Conservation (phyloP, 2,888 invertebrate genomes). For the Fissipunctia ypsillon region DNA sequence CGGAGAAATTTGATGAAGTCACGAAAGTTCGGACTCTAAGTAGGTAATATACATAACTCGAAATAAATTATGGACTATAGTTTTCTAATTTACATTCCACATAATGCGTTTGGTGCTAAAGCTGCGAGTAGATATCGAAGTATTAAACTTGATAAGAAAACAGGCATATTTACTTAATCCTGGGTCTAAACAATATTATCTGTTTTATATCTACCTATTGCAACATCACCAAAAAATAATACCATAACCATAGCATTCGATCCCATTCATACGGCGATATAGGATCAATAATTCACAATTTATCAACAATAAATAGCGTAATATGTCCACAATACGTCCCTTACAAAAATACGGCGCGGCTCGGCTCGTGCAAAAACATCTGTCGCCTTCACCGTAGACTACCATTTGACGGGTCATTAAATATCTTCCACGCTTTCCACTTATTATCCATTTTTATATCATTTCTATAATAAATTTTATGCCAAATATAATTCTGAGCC, state of each 20-base stretch:
- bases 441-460: slow-evolving; percentile 87
- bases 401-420: slow-evolving; percentile 86
- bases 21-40: slow-evolving; percentile 1
- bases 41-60: too few species aligned
- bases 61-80: neutral
- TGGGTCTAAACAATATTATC: neutral
- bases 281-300: slow-evolving; percentile 68
- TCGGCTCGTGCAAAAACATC: slow-evolving; percentile 81
- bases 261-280: slow-evolving; percentile 50
- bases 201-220: neutral
- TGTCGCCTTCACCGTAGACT: slow-evolving; percentile 70
- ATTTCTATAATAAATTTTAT: slow-evolving; percentile 86
- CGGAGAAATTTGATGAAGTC: slow-evolving; percentile 1
- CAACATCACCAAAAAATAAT: slow-evolving; percentile 19
- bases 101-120: neutral
- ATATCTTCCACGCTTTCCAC: slow-evolving; percentile 84
- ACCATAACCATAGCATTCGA: slow-evolving; percentile 43
- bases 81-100: neutral
- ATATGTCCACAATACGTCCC: slow-evolving; percentile 66
- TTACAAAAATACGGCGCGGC: slow-evolving; percentile 45
- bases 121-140: neutral
- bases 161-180: neutral
- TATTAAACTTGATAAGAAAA: neutral
- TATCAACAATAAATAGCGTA: slow-evolving; percentile 70
- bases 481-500: slow-evolving; percentile 86